These are phyloP conservation scores for Rhabdomys dilectus DNA, from an alignment of 2,113 vertebrate genomes.

Conservation along the genomic window DNA sequence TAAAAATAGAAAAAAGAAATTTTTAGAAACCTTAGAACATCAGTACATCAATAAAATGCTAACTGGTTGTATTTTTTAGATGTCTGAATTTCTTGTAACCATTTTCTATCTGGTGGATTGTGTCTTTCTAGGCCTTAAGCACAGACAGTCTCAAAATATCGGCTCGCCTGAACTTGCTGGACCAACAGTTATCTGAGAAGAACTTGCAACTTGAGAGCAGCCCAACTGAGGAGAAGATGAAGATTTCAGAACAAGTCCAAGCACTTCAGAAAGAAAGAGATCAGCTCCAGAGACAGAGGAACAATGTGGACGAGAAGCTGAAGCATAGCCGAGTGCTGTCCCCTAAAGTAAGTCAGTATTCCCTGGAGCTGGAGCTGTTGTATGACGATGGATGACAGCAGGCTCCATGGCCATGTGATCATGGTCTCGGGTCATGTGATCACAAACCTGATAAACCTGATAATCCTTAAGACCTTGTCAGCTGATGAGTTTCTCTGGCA, in stretches of 20 bases:
- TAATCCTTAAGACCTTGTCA: not conserved
- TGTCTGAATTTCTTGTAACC: constrained; percentile 51
- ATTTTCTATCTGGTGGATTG: not conserved
- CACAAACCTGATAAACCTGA: constrained; percentile 45
- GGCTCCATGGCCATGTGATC: not conserved
- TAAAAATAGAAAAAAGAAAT: not conserved
- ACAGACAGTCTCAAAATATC: constrained; percentile 91
- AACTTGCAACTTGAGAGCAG: constrained; percentile 83
- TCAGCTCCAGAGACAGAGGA: constrained; percentile 88
- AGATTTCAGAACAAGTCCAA: constrained; percentile 88
- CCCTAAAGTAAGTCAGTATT: constrained; percentile 88
- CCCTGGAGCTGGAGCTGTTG: constrained; percentile 75
- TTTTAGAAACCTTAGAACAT: no score
- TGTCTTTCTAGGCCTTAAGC: constrained; percentile 89
- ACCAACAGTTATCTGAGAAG: constrained; percentile 90
- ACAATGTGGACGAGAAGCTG: constrained; percentile 90
- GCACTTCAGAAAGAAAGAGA: constrained; percentile 88
- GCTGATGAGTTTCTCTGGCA: constrained; percentile 28
- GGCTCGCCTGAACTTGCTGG: constrained; percentile 87
- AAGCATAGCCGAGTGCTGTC: constrained; percentile 89
- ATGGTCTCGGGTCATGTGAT: not conserved
- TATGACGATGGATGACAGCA: constrained; percentile 49
- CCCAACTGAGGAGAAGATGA: constrained; percentile 83
- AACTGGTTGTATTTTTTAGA: not conserved
- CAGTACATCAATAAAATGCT: no score